Evolutionary conservation across 1,140 invertebrate species (phyloP), one percentile per base, ranked within the genome.

Genomic region (Euwallacea similis): DNA sequence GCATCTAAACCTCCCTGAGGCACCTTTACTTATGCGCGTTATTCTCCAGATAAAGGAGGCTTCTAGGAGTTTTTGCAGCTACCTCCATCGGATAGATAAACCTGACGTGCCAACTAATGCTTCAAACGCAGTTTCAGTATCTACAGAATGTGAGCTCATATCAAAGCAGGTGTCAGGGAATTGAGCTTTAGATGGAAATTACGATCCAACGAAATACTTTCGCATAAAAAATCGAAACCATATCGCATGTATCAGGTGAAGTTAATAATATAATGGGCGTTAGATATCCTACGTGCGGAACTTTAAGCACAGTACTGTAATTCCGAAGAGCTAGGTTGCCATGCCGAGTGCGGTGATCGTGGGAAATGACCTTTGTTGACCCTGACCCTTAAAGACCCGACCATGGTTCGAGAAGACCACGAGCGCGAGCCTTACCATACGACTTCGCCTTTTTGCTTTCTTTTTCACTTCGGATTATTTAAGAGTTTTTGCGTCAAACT

Each of bases 341-440:
- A 79, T 78, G 76, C 76, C 72, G 75, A 75, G 75, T 77, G 74
- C 73, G 76, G 78, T 77, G 79, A 81, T 81, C 80, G 80, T 81
- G 80, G 76, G 80, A 81, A 81, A 81, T 81, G 79, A 81, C 79
- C 80, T 81, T 80, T 78, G 66, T 75, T 81, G 79, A 81, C 80
- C 80, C 80, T 81, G 80, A 81, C 80, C 80, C 80, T 80, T 73
- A 79, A 80, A 74, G 74, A 77, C 73, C 74, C 73, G 77, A 74
- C 63, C 65, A 56, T 41, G 47, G 70, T 72, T 53, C 63, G 59
- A 72, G 70, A 66, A 72, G 63, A 72, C 50, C 60, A 64, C 69
- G 46, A 64, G 69, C 61, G 61, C 69, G 69, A 68, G 69, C 61
- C 69, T 53, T 70, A 70, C 61, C 60, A 59, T 70, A 70, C 69